A percentile compares a stretch with the other conserved stretches of the same genome.
phyloP scores from a whole-genome alignment of 2,113 vertebrate genomes.

The Nothocercus julius region DNA sequence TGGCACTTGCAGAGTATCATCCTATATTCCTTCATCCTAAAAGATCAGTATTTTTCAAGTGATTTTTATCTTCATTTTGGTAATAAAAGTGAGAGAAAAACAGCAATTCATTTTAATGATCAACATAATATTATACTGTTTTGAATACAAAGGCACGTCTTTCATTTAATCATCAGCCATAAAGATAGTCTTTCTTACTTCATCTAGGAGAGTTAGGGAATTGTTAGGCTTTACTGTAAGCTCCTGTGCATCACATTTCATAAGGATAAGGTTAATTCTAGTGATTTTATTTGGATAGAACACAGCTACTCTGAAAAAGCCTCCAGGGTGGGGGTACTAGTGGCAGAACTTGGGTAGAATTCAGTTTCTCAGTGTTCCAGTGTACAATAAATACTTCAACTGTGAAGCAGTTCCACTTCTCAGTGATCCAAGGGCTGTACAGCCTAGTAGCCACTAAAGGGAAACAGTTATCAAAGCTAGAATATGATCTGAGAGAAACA shows the following conservation, averaged over 20 bases:
- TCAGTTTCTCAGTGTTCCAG: background rate
- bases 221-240: conserved; percentile 14
- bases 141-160: background rate
- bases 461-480: background rate
- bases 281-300: background rate
- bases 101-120: conserved; percentile 41
- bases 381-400: background rate
- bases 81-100: conserved; percentile 37
- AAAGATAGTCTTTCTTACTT: background rate
- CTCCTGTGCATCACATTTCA: background rate
- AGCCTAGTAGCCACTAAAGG: background rate
- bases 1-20: background rate
- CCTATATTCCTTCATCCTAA: background rate
- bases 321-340: background rate
- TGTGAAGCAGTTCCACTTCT: background rate
- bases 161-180: conserved; percentile 25
- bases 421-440: background rate
- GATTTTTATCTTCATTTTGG: conserved; percentile 27
- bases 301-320: background rate
- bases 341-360: background rate
- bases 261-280: background rate
- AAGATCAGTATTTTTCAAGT: conserved; percentile 31
- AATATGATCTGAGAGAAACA: background rate
- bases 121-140: conserved; percentile 18
- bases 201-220: background rate